These are phyloP conservation scores for Dasypogon diadema DNA, from an alignment of 2,888 invertebrate species.

Conservation along the genomic window DNA sequence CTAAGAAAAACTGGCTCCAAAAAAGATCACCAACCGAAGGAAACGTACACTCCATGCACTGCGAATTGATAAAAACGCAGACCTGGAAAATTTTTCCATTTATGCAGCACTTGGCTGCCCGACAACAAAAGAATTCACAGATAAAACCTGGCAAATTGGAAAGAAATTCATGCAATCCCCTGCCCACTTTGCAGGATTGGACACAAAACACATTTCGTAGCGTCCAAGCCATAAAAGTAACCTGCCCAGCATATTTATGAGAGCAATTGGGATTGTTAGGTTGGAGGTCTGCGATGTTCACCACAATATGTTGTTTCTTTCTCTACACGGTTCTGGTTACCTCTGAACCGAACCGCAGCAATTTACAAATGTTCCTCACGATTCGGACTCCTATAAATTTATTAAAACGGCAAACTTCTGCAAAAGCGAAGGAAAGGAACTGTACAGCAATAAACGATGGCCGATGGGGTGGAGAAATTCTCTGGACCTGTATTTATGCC, in stretches of 20 bases:
- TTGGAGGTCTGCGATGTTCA: not conserved
- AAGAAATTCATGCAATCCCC: slow-evolving; percentile 33
- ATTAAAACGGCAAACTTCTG: slow-evolving; percentile 50
- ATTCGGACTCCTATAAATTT: slow-evolving; percentile 49
- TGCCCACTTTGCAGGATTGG: slow-evolving; percentile 19
- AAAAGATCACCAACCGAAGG: not conserved
- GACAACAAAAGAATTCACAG: slow-evolving; percentile 1
- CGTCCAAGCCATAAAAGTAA: slow-evolving; percentile 51
- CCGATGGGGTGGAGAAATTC: slow-evolving; percentile 16
- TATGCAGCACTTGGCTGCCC: not conserved
- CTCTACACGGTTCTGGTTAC: too few relatives aligned
- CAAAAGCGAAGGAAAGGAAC: slow-evolving; percentile 36
- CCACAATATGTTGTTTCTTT: too few relatives aligned
- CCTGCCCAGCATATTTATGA: slow-evolving; percentile 50
- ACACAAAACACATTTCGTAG: slow-evolving; percentile 51
- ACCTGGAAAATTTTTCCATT: not conserved
- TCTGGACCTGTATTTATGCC: slow-evolving; percentile 48
- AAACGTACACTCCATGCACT: not conserved
- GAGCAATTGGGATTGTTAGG: not conserved
- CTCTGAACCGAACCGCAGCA: slow-evolving; percentile 14
- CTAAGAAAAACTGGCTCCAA: not conserved
- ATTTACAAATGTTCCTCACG: slow-evolving; percentile 50
- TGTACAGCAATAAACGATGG: slow-evolving; percentile 41
- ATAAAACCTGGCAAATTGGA: slow-evolving; percentile 38
- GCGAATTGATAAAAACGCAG: not conserved